These are phyloP conservation scores for Lophius piscatorius DNA, from an alignment of 2,113 vertebrate genomes.

Conservation along the genomic window DNA sequence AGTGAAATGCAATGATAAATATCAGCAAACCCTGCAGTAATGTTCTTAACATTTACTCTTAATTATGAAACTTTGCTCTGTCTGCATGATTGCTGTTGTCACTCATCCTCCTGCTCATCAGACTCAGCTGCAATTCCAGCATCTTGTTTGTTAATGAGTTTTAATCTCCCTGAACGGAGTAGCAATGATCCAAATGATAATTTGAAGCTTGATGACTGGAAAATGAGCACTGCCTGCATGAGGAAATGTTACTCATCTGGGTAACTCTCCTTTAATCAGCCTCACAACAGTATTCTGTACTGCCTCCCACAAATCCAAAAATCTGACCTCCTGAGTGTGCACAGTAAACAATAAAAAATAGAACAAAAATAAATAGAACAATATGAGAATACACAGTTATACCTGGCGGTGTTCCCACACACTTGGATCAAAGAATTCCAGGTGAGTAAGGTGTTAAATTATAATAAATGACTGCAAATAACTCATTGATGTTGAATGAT, in stretches of 20 bases:
- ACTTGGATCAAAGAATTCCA: too few species aligned
- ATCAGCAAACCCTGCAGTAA: too few species aligned
- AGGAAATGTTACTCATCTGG: slow-evolving; percentile 10
- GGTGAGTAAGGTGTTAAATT: too few species aligned
- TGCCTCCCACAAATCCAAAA: not conserved
- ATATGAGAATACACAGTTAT: too few species aligned
- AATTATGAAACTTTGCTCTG: not conserved
- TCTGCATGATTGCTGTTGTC: not conserved
- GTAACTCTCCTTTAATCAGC: not conserved
- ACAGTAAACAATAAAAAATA: not conserved
- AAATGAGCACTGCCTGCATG: slow-evolving; percentile 1
- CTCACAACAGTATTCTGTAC: not conserved
- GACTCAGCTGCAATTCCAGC: slow-evolving; percentile 34
- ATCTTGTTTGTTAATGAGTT: slow-evolving; percentile 29
- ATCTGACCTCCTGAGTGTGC: not conserved
- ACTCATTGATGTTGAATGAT: too few species aligned
- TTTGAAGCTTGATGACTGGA: slow-evolving; percentile 24
- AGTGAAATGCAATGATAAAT: not conserved
- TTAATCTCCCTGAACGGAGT: slow-evolving; percentile 33
- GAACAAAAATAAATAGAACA: too few species aligned
- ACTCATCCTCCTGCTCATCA: not conserved
- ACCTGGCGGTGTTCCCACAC: too few species aligned
- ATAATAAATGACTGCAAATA: too few species aligned
- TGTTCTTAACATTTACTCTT: not conserved
- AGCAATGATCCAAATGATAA: slow-evolving; percentile 16